Evolutionary conservation across 1,140 invertebrate genomes (phyloP).

Genomic region (Brachionus manjavacas): DNA sequence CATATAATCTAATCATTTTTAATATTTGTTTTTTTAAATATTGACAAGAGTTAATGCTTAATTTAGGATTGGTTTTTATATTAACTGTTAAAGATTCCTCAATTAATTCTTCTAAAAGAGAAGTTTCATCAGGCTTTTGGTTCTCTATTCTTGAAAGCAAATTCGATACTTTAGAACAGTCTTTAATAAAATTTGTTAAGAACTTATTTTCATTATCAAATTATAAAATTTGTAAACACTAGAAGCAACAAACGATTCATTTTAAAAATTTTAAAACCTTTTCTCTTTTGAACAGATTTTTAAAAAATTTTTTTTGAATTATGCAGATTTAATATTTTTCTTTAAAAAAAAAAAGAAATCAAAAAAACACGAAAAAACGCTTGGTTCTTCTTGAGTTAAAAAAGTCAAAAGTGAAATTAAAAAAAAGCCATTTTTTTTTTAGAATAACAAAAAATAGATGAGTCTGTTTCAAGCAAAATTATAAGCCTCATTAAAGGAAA

Average conservation of each 20-base stretch:
- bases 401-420: not conserved
- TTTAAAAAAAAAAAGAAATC: not conserved
- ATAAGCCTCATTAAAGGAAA: too few relatives aligned
- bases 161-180: not conserved
- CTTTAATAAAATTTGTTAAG: not conserved
- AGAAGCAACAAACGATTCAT: not conserved
- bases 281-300: not conserved
- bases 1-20: not conserved
- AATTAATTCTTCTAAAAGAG: not conserved
- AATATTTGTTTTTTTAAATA: not conserved
- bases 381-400: not conserved
- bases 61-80: not conserved
- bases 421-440: not conserved
- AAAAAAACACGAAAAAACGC: not conserved
- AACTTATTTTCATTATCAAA: not conserved
- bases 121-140: not conserved
- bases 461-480: too few relatives aligned
- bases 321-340: not conserved
- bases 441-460: too few relatives aligned
- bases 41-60: not conserved
- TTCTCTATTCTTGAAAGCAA: not conserved
- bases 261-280: not conserved
- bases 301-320: not conserved
- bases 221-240: not conserved
- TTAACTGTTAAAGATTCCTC: not conserved